A percentile compares a stretch with the other conserved stretches of the same genome.
Conservation (phyloP, 2,888 invertebrate genomes). For the Lasius fuliginosus region DNA sequence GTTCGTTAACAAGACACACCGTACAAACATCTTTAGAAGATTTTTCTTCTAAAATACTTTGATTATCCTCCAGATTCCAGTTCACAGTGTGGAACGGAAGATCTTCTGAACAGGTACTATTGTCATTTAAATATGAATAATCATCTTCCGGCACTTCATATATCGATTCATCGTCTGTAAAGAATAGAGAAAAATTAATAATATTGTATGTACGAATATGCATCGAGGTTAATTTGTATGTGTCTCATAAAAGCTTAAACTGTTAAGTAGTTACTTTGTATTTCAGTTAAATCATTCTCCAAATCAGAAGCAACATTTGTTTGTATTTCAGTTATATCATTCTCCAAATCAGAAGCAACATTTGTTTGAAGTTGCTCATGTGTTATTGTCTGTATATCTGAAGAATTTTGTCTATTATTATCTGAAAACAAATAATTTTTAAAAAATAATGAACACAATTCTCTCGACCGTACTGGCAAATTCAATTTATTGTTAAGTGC, state of each 20-base stretch:
- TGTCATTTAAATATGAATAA: neutral
- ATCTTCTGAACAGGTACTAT: neutral
- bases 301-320: no score
- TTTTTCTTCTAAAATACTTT: neutral
- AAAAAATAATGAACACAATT: no score
- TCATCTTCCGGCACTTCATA: conserved; percentile 5
- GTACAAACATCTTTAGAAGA: neutral
- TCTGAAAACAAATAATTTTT: conserved; percentile 20
- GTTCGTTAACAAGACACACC: conserved; percentile 16
- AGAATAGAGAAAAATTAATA: neutral
- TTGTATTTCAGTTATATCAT: no score
- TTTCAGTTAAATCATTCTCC: no score
- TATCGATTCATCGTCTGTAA: conserved; percentile 3
- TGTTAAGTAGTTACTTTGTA: no score
- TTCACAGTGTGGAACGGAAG: neutral
- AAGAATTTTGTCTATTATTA: neutral
- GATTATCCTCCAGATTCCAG: neutral
- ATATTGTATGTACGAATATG: neutral
- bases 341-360: no score
- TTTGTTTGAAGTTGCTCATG: no score
- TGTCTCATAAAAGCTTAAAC: no score
- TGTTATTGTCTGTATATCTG: neutral
- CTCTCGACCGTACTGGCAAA: no score
- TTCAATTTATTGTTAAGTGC: no score
- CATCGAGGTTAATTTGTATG: no score